Percentiles rank a stretch among this genome's conserved stretches.
phyloP scores from a whole-genome alignment of 2,113 vertebrate species.

The Oreochromis tanganicae region DNA sequence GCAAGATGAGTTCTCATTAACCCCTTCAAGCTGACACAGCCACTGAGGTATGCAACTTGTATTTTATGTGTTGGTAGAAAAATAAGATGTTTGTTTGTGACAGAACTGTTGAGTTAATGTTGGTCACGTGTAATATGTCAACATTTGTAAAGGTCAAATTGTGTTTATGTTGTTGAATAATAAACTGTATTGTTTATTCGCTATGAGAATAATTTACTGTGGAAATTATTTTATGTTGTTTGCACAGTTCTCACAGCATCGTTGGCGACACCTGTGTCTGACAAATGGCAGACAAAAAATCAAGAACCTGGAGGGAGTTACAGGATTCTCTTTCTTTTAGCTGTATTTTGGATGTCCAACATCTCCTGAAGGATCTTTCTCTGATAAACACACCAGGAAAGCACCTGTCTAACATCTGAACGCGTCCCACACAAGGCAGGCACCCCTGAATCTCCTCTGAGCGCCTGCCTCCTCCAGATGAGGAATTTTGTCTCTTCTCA shows the following conservation, averaged over 20 bases:
- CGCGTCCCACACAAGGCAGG: accelerated
- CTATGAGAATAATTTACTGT: neutral
- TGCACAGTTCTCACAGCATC: neutral
- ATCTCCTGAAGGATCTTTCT: neutral
- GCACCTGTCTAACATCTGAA: neutral
- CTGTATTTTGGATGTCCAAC: neutral
- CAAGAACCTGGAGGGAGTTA: neutral
- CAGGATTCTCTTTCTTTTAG: accelerated
- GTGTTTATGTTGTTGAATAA: neutral
- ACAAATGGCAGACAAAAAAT: neutral
- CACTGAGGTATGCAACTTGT: too few relatives aligned
- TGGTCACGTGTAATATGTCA: neutral
- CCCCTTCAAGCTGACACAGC: too few relatives aligned
- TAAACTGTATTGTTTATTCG: neutral
- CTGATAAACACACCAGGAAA: neutral
- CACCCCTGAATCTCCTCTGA: neutral
- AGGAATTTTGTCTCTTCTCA: too few relatives aligned
- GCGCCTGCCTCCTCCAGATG: neutral
- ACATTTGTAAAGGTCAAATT: neutral
- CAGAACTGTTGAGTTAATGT: neutral
- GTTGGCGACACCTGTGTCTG: neutral
- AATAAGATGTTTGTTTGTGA: neutral
- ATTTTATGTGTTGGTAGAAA: too few relatives aligned
- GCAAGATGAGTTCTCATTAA: too few relatives aligned
- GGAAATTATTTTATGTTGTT: neutral